Evolutionary conservation across 2,113 vertebrate genomes (phyloP), one percentile per base, ranked within the genome.

Genomic region (Ginglymostoma cirratum): DNA sequence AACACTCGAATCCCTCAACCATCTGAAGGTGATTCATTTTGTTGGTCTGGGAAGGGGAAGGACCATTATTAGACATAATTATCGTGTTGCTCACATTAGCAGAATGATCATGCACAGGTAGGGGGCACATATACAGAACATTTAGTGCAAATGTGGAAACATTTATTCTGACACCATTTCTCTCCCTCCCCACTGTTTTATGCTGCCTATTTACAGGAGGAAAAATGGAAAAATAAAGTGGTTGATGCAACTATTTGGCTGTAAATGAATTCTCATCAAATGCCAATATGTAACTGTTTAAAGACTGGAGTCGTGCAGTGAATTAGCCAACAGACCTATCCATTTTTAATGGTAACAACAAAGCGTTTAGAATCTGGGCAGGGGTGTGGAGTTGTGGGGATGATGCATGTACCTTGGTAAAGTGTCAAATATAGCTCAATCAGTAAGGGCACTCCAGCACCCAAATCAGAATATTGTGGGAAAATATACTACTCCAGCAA

Each of bases 101-200:
- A 90, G 27, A 90, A 61, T 90, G 52, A 27, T 30, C 24, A 34
- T 90, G 52, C 30, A 19, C 61, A 93, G 89, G 89, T 66, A 67
- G 89, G 89, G 61, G 89, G 61, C 38, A 38, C 34, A 67, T 61
- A 66, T 66, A 38, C 34, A 4, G 34, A 65, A 93, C 61, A 4
- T 21, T 92, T 83, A 83, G 55, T n/a, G 30, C 61, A 89, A 92
- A 92, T 93, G 61, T 93, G 89, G 55, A 93, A 93, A 93, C 89
- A 66, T 66, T 93, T 93, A 66, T 66, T 66, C 34, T 21, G 61
- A 93, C 89, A 93, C 89, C 89, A 93, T 34, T 66, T 66, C 34
- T 38, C 65, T 93, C 61, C 61, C 34, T 93, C 61, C 89, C 89
- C 5, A 24, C 61, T 93, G 61, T 93, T 93, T 93, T 23, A 93